These are phyloP conservation scores for Stegodyphus mimosarum DNA, from an alignment of 1,140 invertebrate genomes.

Conservation along the genomic window DNA sequence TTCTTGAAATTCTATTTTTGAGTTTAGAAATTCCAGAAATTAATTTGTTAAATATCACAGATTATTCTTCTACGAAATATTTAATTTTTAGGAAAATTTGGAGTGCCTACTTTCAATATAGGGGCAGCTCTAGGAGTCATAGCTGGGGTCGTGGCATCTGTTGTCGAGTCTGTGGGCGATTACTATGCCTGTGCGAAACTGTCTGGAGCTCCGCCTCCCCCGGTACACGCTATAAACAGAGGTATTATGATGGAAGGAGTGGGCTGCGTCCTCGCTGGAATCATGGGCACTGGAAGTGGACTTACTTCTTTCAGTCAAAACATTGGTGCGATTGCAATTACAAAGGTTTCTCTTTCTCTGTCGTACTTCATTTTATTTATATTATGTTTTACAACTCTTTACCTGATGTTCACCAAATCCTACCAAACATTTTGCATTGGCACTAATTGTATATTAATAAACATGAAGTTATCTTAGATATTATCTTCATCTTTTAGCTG, in stretches of 20 bases:
- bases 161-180: slow-evolving; percentile 88
- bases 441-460: no score
- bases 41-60: no score
- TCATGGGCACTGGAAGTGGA: slow-evolving; percentile 84
- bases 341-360: slow-evolving; percentile 67
- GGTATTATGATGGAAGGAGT: slow-evolving; percentile 86
- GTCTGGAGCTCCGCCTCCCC: slow-evolving; percentile 82
- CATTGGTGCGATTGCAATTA: slow-evolving; percentile 84
- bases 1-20: no score
- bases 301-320: slow-evolving; percentile 89
- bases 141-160: slow-evolving; percentile 82
- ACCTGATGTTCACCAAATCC: no score
- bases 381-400: no score
- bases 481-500: no score
- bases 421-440: no score
- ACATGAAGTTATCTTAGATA: no score
- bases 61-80: no score
- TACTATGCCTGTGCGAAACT: slow-evolving; percentile 87
- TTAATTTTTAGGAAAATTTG: slow-evolving; percentile 80
- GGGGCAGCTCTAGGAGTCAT: slow-evolving; percentile 83
- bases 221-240: slow-evolving; percentile 85
- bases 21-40: no score
- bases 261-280: slow-evolving; percentile 82
- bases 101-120: slow-evolving; percentile 78
- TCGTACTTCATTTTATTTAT: no score